phyloP scores from a whole-genome alignment of 1,140 invertebrate species.

The Polyergus mexicanus region DNA sequence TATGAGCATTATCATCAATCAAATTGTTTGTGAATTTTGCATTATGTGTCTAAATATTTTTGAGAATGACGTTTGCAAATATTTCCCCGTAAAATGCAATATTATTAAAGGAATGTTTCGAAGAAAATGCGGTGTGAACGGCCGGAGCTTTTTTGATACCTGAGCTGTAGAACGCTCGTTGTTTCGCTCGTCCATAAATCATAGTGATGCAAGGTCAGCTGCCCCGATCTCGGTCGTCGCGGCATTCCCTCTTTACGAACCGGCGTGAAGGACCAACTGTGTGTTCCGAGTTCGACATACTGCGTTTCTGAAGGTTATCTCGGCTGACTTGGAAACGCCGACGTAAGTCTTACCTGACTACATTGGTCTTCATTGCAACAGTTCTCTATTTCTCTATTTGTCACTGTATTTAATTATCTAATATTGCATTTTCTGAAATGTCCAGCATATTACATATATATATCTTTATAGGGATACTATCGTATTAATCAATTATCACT shows the following conservation, averaged over 20 bases:
- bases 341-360: background rate
- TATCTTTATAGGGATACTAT: too few species aligned
- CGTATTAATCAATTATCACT: too few species aligned
- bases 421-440: too few species aligned
- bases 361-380: background rate
- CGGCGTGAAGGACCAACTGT: constrained; percentile 71
- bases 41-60: constrained; percentile 82
- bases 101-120: constrained; percentile 38
- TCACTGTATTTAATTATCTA: background rate
- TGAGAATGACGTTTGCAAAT: constrained; percentile 69
- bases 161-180: constrained; percentile 76
- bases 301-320: constrained; percentile 57
- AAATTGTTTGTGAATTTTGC: constrained; percentile 59
- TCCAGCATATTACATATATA: too few species aligned
- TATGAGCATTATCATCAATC: constrained; percentile 58
- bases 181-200: constrained; percentile 81
- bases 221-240: constrained; percentile 70
- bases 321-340: background rate
- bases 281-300: constrained; percentile 60
- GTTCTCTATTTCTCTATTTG: too few species aligned
- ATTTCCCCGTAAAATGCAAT: constrained; percentile 43
- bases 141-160: constrained; percentile 74
- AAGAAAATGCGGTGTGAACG: constrained; percentile 75
- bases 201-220: constrained; percentile 80
- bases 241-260: constrained; percentile 72